Percentiles rank a stretch among this genome's conserved stretches.
Conservation (phyloP, 2,888 invertebrate species). For the Willowsia nigromaculata region DNA sequence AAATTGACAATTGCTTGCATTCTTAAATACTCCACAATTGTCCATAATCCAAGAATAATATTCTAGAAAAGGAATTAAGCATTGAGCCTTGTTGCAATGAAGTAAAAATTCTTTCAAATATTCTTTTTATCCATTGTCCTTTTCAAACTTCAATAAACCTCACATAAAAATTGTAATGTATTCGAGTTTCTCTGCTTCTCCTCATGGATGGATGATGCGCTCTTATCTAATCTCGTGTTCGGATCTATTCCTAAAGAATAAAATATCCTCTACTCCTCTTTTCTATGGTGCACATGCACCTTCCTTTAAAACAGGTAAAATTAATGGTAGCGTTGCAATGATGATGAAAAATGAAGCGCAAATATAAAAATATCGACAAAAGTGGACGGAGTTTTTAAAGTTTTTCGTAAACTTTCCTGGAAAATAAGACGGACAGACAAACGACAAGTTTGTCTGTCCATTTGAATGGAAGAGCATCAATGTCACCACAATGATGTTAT, state of each 20-base stretch:
- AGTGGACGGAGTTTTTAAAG: too few species aligned
- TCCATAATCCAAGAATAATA: background rate
- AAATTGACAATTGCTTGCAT: background rate
- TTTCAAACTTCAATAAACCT: background rate
- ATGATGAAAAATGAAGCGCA: background rate
- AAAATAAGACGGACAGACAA: too few species aligned
- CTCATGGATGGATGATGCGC: too few species aligned
- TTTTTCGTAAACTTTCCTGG: background rate
- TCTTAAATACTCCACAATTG: background rate
- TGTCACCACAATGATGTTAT: background rate
- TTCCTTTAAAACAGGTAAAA: background rate
- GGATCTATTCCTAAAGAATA: background rate
- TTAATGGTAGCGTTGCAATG: background rate
- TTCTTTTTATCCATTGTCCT: background rate
- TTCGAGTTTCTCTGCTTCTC: too few species aligned
- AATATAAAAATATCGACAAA: too few species aligned
- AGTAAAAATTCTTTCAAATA: background rate
- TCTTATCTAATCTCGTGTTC: constrained; percentile 1
- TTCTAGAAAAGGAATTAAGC: background rate
- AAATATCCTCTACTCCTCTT: background rate
- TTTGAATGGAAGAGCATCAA: background rate
- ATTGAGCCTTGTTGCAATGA: background rate
- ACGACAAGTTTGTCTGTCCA: too few species aligned
- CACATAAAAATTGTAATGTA: background rate
- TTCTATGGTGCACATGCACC: background rate